A percentile compares a stretch with the other conserved stretches of the same genome.
These are phyloP conservation scores for Bellardia bayeri DNA, from an alignment of 2,888 invertebrate species.

Conservation along the genomic window DNA sequence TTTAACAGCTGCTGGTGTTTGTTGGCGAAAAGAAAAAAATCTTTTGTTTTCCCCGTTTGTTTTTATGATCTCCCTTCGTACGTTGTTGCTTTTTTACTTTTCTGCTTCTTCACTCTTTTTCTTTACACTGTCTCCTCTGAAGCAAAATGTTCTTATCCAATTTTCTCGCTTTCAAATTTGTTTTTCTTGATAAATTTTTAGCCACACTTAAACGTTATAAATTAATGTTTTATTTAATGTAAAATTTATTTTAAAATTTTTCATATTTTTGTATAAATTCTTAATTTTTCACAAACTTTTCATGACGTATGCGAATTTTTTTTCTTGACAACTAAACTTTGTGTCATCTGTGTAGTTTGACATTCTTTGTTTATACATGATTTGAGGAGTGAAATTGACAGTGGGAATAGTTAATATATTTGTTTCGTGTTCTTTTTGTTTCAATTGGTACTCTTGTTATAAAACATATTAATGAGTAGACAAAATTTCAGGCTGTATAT, in stretches of 20 bases:
- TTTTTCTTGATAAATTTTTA: conserved; percentile 19
- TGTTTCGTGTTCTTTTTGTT: background rate
- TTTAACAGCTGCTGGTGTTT: conserved; percentile 67
- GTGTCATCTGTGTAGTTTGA: conserved; percentile 68
- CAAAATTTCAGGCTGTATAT: too few relatives aligned
- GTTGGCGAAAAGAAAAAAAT: conserved; percentile 27
- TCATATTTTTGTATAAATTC: conserved; percentile 65
- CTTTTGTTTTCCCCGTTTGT: conserved; percentile 62
- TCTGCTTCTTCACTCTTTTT: conserved; percentile 45
- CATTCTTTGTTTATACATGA: conserved; percentile 50
- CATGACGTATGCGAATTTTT: conserved; percentile 73
- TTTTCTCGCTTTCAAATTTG: conserved; percentile 4
- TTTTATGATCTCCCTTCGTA: conserved; percentile 69
- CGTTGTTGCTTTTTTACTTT: conserved; percentile 66
- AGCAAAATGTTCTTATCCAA: conserved; percentile 34
- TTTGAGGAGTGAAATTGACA: background rate
- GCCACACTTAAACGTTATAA: conserved; percentile 26
- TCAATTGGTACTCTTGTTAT: background rate
- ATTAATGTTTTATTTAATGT: conserved; percentile 40
- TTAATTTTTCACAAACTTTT: conserved; percentile 72
- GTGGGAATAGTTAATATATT: background rate
- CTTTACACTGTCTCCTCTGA: conserved; percentile 30
- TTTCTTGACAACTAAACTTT: conserved; percentile 64
- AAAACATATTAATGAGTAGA: too few relatives aligned
- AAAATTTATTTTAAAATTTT: conserved; percentile 43